A percentile compares a stretch with the other conserved stretches of the same genome.
Evolutionary conservation across 1,140 invertebrate genomes (phyloP).

Genomic region (Sesamia nonagrioides): DNA sequence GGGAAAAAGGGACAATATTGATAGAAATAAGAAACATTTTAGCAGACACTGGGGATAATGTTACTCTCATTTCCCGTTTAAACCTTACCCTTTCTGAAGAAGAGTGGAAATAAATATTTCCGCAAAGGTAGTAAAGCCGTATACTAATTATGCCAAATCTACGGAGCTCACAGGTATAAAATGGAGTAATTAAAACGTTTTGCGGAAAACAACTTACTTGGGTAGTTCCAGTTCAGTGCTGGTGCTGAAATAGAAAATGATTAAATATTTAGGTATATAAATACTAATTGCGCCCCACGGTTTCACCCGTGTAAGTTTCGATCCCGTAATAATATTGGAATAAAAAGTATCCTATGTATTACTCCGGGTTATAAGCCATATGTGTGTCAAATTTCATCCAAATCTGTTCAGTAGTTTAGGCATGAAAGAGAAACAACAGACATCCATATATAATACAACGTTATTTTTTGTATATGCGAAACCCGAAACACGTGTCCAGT

Average conservation of each 20-base stretch:
- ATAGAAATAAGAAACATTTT: neutral
- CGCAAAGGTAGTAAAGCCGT: neutral
- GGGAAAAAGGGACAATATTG: neutral
- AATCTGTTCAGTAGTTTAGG: no score
- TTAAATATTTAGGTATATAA: no score
- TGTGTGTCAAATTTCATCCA: no score
- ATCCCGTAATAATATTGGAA: no score
- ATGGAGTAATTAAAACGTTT: neutral
- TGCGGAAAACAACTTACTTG: constrained; percentile 40
- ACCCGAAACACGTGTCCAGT: no score
- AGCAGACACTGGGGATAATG: neutral
- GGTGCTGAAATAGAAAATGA: constrained; percentile 45
- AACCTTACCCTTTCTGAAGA: neutral
- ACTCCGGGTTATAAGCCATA: no score
- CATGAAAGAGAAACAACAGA: no score
- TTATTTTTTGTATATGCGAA: no score
- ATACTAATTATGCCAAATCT: constrained; percentile 11
- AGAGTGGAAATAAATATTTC: neutral
- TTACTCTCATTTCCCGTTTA: neutral
- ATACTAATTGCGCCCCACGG: no score
- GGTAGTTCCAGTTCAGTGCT: constrained; percentile 53
- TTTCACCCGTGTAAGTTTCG: no score
- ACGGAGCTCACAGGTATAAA: neutral
- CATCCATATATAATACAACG: no score
- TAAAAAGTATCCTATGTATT: no score